Evolutionary conservation across 2,797 vertebrate genomes (phyloP).

Genomic region (Epinephelus coioides): DNA sequence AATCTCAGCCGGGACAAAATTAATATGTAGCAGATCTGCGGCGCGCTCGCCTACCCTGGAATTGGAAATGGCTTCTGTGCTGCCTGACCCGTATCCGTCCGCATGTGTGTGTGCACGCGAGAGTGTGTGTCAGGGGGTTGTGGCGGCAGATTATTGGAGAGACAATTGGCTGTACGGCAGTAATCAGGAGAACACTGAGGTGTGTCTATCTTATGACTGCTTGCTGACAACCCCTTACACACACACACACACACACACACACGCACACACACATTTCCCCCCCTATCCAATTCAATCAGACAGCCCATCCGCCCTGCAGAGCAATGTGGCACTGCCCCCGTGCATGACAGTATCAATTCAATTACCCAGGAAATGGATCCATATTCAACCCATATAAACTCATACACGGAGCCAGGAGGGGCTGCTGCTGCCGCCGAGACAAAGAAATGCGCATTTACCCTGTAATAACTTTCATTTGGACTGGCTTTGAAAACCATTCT

Average conservation of each 20-base stretch:
- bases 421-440: slow-evolving; percentile 85
- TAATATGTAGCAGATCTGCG: slow-evolving; percentile 98
- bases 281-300: slow-evolving; percentile 92
- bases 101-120: slow-evolving; percentile 28
- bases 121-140: slow-evolving; percentile 69
- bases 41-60: slow-evolving; percentile 85
- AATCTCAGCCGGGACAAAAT: slow-evolving; percentile 95
- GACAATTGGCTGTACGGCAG: slow-evolving; percentile 89
- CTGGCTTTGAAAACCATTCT: slow-evolving; percentile 98
- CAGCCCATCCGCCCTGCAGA: slow-evolving; percentile 91
- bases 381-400: slow-evolving; percentile 92
- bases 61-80: slow-evolving; percentile 89
- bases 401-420: slow-evolving; percentile 77
- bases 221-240: slow-evolving; percentile 81
- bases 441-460: slow-evolving; percentile 97
- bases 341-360: slow-evolving; percentile 98
- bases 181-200: slow-evolving; percentile 95
- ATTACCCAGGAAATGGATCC: slow-evolving; percentile 95
- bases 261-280: slow-evolving; percentile 54
- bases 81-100: slow-evolving; percentile 75
- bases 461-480: slow-evolving; percentile 99
- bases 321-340: slow-evolving; percentile 90
- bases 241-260: slow-evolving; percentile 40
- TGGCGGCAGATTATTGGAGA: slow-evolving; percentile 88
- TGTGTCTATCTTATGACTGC: slow-evolving; percentile 89